Conservation (phyloP, 1,140 invertebrate genomes). For the Hyles euphorbiae region DNA sequence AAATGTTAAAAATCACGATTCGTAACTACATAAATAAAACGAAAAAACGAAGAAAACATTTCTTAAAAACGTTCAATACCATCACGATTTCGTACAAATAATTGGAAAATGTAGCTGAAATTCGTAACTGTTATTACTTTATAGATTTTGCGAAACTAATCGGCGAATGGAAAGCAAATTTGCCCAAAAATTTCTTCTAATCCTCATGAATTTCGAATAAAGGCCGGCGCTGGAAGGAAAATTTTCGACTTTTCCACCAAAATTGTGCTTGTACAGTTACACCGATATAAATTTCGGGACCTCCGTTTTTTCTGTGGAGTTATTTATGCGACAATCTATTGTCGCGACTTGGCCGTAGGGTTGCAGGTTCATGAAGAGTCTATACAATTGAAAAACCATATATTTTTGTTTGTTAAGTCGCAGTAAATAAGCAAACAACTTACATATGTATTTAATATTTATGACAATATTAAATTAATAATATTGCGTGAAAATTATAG, state of each 20-base stretch:
- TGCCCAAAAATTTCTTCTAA: conserved; percentile 2
- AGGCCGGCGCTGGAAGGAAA: neutral
- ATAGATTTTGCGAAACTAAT: conserved; percentile 8
- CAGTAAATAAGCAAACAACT: no score
- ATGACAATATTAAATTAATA: no score
- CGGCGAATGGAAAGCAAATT: conserved; percentile 2
- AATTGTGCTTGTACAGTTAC: conserved; percentile 4
- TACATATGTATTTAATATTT: no score
- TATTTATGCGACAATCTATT: conserved; percentile 14
- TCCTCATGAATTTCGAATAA: conserved; percentile 12
- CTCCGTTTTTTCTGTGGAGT: conserved; percentile 4
- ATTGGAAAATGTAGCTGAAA: no score
- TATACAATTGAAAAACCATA: no score
- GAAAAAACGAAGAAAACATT: no score
- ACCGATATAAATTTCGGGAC: conserved; percentile 5
- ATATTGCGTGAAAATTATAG: no score
- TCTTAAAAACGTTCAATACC: no score
- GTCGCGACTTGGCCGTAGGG: conserved; percentile 8
- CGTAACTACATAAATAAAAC: no score
- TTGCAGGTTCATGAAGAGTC: neutral
- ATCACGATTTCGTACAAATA: no score
- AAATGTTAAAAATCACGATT: no score
- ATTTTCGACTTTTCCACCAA: conserved; percentile 1
- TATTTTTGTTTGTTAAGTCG: no score
- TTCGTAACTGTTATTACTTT: neutral